These are phyloP conservation scores for Chymomyza caudatula DNA, from an alignment of 2,888 invertebrate species.

Conservation along the genomic window DNA sequence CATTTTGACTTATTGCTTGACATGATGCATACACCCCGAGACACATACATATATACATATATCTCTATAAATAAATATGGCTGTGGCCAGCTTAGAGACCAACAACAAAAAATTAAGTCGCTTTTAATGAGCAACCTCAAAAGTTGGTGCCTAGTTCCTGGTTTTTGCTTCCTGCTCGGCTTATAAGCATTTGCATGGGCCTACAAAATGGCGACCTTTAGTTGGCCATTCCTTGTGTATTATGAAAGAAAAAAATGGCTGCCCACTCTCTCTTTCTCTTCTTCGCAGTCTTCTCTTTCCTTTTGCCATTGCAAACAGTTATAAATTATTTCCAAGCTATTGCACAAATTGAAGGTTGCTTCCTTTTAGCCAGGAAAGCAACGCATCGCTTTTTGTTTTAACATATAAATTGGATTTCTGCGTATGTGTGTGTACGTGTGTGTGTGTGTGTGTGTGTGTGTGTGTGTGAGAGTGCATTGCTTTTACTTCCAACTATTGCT, in stretches of 20 bases:
- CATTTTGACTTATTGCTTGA: constrained; percentile 56
- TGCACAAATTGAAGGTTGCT: constrained; percentile 61
- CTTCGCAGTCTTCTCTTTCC: background rate
- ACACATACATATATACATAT: no score
- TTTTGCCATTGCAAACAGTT: constrained; percentile 56
- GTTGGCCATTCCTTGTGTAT: background rate
- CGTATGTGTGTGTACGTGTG: constrained; percentile 2
- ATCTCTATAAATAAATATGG: background rate
- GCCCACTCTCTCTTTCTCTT: background rate
- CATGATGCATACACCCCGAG: constrained; percentile 39
- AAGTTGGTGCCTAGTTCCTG: constrained; percentile 13
- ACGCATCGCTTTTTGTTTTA: constrained; percentile 54
- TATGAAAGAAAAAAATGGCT: no score
- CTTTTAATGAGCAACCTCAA: constrained; percentile 56
- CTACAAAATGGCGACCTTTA: background rate
- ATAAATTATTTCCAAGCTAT: constrained; percentile 70
- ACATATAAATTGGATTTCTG: constrained; percentile 64
- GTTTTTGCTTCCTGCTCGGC: background rate
- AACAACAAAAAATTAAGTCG: constrained; percentile 52
- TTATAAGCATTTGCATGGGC: constrained; percentile 26
- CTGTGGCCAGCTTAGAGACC: constrained; percentile 23
- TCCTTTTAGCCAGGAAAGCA: constrained; percentile 39
- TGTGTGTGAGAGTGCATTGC: background rate
- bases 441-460: background rate
- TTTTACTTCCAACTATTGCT: background rate